These are phyloP conservation scores for Tenualosa thibaudeaui DNA, from an alignment of 2,797 vertebrate species.

Conservation along the genomic window DNA sequence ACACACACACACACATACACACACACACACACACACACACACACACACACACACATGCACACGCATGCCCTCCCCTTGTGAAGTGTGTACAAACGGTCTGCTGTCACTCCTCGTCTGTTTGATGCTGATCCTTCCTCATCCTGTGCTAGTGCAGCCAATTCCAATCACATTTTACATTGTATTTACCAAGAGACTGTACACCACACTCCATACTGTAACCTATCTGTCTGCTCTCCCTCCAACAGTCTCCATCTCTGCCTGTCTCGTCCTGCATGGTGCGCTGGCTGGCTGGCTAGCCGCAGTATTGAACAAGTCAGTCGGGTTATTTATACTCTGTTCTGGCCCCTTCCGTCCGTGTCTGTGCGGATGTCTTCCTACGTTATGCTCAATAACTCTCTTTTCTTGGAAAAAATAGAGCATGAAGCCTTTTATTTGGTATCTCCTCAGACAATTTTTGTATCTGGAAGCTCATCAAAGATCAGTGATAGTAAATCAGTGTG, in stretches of 20 bases:
- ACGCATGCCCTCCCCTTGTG: conserved; percentile 50
- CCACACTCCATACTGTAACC: not conserved
- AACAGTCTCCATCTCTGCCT: not conserved
- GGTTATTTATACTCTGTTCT: not conserved
- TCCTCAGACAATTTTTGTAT: conserved; percentile 1
- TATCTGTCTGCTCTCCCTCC: not conserved
- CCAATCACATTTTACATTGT: conserved; percentile 29
- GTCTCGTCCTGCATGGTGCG: not conserved
- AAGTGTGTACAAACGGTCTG: conserved; percentile 56
- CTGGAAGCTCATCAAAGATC: conserved; percentile 17
- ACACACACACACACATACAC: conserved; percentile 28
- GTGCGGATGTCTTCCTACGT: not conserved
- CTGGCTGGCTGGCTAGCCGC: not conserved
- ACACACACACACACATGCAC: conserved; percentile 27
- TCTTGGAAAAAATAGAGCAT: not conserved
- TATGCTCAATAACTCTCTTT: conserved; percentile 1
- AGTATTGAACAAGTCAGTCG: not conserved
- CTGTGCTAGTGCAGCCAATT: conserved; percentile 25
- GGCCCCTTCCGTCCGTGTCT: not conserved
- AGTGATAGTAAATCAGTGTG: not conserved
- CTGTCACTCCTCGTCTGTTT: conserved; percentile 61
- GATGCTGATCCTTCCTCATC: conserved; percentile 50
- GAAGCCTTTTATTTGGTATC: conserved; percentile 18
- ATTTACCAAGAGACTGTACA: not conserved
- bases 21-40: conserved; percentile 32